Percentiles rank a stretch among this genome's conserved stretches.
Conservation (phyloP, 2,113 vertebrate species). For the Genyomyrus donnyi region DNA sequence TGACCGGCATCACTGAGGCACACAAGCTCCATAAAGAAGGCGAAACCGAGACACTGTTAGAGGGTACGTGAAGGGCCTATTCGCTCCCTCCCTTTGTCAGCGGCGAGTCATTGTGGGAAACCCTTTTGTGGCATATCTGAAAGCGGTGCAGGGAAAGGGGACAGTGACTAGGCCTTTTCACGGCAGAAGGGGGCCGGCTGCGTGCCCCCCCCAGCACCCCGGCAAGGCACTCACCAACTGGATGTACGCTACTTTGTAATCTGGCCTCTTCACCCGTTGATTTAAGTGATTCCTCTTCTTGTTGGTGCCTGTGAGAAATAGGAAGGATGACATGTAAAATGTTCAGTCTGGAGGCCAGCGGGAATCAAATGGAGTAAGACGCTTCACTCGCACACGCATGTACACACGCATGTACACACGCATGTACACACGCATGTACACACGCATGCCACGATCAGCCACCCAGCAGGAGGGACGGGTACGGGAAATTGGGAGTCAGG, state of each 20-base stretch:
- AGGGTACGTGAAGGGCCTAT: slow-evolving; percentile 12
- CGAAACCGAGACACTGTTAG: slow-evolving; percentile 10
- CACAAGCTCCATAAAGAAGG: not conserved
- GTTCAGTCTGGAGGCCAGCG: not conserved
- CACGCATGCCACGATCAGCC: not conserved
- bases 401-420: not conserved
- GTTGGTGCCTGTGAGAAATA: slow-evolving; percentile 62
- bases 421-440: no score
- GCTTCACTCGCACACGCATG: not conserved
- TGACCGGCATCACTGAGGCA: slow-evolving; percentile 24
- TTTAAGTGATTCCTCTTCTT: slow-evolving; percentile 79
- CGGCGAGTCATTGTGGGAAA: not conserved
- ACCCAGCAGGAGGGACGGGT: not conserved
- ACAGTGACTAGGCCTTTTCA: not conserved
- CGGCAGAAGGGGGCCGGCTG: not conserved
- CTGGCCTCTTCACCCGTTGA: slow-evolving; percentile 77
- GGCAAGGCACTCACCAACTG: slow-evolving; percentile 78
- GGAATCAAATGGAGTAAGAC: not conserved
- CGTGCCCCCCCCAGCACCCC: not conserved
- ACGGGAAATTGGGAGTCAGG: not conserved
- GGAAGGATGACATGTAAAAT: not conserved
- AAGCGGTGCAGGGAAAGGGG: not conserved
- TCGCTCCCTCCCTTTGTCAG: slow-evolving; percentile 5
- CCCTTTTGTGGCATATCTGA: not conserved
- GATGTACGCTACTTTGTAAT: slow-evolving; percentile 92